Evolutionary conservation across 2,113 vertebrate species (phyloP).

Genomic region (Actenoides lindsayi): DNA sequence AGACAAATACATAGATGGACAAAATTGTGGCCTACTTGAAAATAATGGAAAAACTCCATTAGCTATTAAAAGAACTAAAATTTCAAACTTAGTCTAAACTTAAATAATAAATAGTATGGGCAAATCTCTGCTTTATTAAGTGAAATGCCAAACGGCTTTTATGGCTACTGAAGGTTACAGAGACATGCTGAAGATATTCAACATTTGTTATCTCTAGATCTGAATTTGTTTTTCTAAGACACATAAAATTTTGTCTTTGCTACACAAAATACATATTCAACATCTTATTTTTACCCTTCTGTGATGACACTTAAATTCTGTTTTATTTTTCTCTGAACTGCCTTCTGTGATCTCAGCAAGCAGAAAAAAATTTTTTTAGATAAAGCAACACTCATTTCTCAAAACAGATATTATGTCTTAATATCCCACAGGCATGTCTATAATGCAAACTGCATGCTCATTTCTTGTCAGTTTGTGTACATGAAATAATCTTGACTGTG

Average conservation of each 20-base stretch:
- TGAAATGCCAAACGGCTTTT: not conserved
- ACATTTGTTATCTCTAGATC: not conserved
- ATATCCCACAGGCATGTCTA: not conserved
- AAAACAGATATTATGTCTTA: not conserved
- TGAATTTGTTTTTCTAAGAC: not conserved
- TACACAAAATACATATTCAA: constrained; percentile 11
- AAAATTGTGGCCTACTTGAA: not conserved
- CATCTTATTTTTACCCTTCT: constrained; percentile 3
- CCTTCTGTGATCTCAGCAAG: constrained; percentile 5
- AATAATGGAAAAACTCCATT: not conserved
- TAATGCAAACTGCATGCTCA: constrained; percentile 1
- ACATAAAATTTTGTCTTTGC: not conserved
- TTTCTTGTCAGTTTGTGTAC: constrained; percentile 5
- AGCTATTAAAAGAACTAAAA: not conserved
- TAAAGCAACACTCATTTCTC: not conserved
- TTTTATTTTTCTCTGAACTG: not conserved
- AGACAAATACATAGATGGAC: not conserved
- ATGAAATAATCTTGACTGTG: not conserved
- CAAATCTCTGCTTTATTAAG: not conserved
- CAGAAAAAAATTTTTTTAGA: not conserved
- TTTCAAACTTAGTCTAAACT: not conserved
- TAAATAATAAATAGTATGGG: not conserved
- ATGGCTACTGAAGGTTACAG: not conserved
- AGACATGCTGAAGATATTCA: not conserved
- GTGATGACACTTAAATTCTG: not conserved